Conservation (phyloP, 2,888 invertebrate species). For the Amphipoea oculea region DNA sequence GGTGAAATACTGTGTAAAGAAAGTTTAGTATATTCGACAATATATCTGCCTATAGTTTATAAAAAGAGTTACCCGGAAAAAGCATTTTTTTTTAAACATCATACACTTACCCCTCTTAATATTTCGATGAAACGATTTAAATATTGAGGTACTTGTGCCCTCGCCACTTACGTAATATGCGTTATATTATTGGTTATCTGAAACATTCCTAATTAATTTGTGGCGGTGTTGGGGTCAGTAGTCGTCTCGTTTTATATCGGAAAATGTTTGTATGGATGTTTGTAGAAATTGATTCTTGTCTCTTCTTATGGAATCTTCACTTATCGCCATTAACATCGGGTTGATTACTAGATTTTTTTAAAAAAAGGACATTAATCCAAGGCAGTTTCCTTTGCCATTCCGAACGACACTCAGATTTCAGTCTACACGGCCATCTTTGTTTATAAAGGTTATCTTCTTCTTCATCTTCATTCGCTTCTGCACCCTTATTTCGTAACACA, state of each 20-base stretch:
- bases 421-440: background rate
- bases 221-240: background rate
- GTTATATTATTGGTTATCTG: background rate
- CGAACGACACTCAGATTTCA: background rate
- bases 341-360: background rate
- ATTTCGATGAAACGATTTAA: background rate
- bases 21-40: constrained; percentile 64
- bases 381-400: background rate
- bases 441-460: background rate
- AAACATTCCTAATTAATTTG: background rate
- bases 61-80: constrained; percentile 85
- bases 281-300: background rate
- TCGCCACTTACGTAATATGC: too few species aligned
- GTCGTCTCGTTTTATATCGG: background rate
- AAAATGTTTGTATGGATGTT: background rate
- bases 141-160: background rate
- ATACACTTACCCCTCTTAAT: background rate
- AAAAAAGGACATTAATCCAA: background rate
- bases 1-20: constrained; percentile 75
- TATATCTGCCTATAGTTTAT: constrained; percentile 77
- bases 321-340: too few species aligned
- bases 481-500: too few species aligned
- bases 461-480: background rate
- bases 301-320: background rate
- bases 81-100: constrained; percentile 54